Base-by-base conservation (phyloP, 2,797 vertebrate genomes). In the Parambassis ranga region DNA sequence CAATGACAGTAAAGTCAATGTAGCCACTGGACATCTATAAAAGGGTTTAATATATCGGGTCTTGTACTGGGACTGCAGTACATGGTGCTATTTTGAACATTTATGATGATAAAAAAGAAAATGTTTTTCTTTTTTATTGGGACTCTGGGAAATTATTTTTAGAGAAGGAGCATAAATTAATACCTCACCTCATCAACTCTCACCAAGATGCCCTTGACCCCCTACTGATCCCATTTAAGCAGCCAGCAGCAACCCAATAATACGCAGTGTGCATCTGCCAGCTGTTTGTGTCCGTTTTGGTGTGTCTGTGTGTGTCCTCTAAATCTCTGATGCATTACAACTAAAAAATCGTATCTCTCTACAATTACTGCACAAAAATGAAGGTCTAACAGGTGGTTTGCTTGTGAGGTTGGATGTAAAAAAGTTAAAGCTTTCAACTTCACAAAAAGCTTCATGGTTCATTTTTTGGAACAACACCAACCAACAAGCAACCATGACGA, bases 171-270 rank as follows among this genome's bases (percentile, higher is more conserved):
- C 38, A 16, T 55, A 56, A 70, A 58, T 52, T 14, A 43, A 16
- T 20, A 31, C 32, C 53, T 46, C 18, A 2, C 10, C 41, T 41
- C 41, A 56, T 49, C 31, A 35, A 46, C 24, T 62, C 41, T 28
- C 18, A 48, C 47, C 11, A 23, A 37, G 15, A 39, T 36, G 14
- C 39, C 49, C 44, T 52, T 52, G 52, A 70, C 57, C 49, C 24
- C 16, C 27, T 13, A 1, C 32, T 65, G 36, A 52, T 53, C 27
- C 32, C 39, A 50, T 66, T 51, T 43, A 53, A 30, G 15, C 4
- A 1, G 31, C 27, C 31, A 23, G 41, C 59, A 38, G 37, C 23
- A 4, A 10, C 31, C 30, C 16, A 18, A 5, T 33, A 35, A 47
- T 10, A 36, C 24, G 4, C 20, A 13, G 38, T 16, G 31, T 18